Evolutionary conservation across 1,140 invertebrate genomes (phyloP).

Genomic region (Leptoteleia sp.): DNA sequence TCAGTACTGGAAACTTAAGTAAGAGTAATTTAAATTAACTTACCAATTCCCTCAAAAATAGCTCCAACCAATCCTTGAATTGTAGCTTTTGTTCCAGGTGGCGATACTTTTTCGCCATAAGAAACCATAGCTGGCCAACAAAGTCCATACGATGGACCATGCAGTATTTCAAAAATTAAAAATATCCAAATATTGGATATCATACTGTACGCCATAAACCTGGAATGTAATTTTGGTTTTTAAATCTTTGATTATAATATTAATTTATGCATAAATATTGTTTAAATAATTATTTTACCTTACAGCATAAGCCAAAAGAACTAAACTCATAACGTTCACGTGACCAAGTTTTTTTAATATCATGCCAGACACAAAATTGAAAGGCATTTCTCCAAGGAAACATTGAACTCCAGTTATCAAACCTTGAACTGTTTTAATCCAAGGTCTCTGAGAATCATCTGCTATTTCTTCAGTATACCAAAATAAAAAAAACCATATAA

Average conservation of each 20-base stretch:
- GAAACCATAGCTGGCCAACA: constrained; percentile 94
- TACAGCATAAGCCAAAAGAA: constrained; percentile 84
- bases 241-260: constrained; percentile 16
- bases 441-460: constrained; percentile 71
- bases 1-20: too few relatives aligned
- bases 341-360: constrained; percentile 92
- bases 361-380: constrained; percentile 91
- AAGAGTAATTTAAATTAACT: background rate
- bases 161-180: constrained; percentile 91
- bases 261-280: constrained; percentile 10
- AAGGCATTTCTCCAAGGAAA: constrained; percentile 93
- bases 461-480: constrained; percentile 90
- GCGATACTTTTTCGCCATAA: constrained; percentile 92
- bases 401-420: constrained; percentile 88
- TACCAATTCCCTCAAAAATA: constrained; percentile 91
- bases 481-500: constrained; percentile 94
- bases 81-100: constrained; percentile 92
- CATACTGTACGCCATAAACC: constrained; percentile 92
- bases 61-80: constrained; percentile 92
- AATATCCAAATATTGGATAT: constrained; percentile 90
- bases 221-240: constrained; percentile 61
- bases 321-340: constrained; percentile 89
- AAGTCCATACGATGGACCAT: constrained; percentile 93
- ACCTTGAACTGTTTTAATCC: constrained; percentile 91
- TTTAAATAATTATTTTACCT: constrained; percentile 67